Evolutionary conservation across 2,797 vertebrate species (phyloP).

Genomic region (Phataginus tricuspis): DNA sequence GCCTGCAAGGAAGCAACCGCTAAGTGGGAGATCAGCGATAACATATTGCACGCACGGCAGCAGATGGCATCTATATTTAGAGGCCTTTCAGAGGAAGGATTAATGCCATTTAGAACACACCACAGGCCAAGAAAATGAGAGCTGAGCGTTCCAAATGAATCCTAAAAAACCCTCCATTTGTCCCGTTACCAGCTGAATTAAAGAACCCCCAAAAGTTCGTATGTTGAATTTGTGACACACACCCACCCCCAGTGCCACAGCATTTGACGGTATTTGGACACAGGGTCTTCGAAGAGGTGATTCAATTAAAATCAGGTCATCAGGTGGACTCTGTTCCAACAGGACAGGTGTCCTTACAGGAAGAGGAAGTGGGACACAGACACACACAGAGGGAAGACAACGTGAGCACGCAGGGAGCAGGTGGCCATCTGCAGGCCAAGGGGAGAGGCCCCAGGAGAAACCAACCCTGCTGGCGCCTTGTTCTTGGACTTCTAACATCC

Average conservation of each 20-base stretch:
- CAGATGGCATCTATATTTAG: conserved; percentile 72
- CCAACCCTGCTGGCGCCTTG: background rate
- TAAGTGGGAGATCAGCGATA: conserved; percentile 47
- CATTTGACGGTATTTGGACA: background rate
- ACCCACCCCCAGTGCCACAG: background rate
- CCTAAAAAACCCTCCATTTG: background rate
- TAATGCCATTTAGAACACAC: conserved; percentile 50
- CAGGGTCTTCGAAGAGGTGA: background rate
- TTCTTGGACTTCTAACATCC: background rate
- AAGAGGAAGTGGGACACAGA: background rate
- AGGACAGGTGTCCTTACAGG: background rate
- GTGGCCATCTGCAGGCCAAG: rapidly evolving
- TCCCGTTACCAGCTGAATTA: background rate
- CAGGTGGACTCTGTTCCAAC: background rate
- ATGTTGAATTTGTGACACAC: background rate
- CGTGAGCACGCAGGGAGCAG: background rate
- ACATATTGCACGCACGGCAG: background rate
- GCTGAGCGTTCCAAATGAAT: conserved; percentile 24
- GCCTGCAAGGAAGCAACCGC: background rate
- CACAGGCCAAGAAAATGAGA: conserved; percentile 58
- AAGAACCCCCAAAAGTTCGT: too few species aligned
- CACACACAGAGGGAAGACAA: background rate
- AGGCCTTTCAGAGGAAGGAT: conserved; percentile 51
- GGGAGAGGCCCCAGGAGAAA: background rate
- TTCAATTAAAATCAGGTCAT: background rate